Base-by-base conservation (phyloP, 2,113 vertebrate species). In the Plectropomus leopardus region DNA sequence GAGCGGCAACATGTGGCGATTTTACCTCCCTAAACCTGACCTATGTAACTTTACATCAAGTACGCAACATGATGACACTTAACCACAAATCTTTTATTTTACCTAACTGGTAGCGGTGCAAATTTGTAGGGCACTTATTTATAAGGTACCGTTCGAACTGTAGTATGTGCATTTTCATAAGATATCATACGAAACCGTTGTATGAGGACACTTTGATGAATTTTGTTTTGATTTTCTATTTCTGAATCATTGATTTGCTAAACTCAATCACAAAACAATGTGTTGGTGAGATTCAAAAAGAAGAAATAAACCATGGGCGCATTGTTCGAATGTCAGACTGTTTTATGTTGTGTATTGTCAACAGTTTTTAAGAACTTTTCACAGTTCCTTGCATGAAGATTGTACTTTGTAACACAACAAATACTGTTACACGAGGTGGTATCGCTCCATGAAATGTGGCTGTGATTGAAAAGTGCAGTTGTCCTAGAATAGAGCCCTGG, bases 381-480 rank as follows among this genome's bases (percentile, higher is more conserved):
- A 48, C 30, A 16, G 64, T 55, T 70, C 32, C 13, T 72, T 82
- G 85, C 85, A 86, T 89, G 85, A 86, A 63, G 51, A 36, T 76
- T 76, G 45, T 83, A 30, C 42, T 24, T 66, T 80, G 67, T 70
- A 47, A 59, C 3, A 60, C 55, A 54, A 36, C 66, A 57, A 68
- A 57, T 42, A 66, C 65, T 65, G 71, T 66, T 64, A 68, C 69
- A 51, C 44, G 32, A 21, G 64, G 53, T 45, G 44, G n/a, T n/a
- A 4, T 69, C 5, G 36, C 47, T 53, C 34, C 24, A 7, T 54
- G 32, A 78, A 74, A 57, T 14, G 10, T 69, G 47, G 44, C 24
- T 66, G 44, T 54, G 47, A 55, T 36, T 50, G 32, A 72, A 54
- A 77, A 26, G 19, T 34, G 7, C 74, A 61, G 77, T 57, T 48